Evolutionary conservation across 1,140 invertebrate species (phyloP).

Genomic region (Lanistes nyassanus): DNA sequence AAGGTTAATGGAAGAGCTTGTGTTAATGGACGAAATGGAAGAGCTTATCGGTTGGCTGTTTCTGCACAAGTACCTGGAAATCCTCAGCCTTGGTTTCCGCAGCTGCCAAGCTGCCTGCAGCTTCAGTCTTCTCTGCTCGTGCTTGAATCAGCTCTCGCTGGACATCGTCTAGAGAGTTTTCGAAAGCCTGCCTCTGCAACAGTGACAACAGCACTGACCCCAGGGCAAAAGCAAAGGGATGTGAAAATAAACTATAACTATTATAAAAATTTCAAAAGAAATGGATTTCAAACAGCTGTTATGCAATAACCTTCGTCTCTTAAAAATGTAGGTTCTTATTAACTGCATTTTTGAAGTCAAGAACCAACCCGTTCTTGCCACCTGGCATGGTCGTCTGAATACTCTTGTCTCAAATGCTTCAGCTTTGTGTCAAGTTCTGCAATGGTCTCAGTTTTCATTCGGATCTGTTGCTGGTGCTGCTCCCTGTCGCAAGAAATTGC

Average conservation of each 20-base stretch:
- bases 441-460: constrained; percentile 49
- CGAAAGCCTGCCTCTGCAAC: constrained; percentile 48
- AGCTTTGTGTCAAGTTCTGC: constrained; percentile 54
- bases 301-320: background rate
- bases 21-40: too few relatives aligned
- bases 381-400: constrained; percentile 40
- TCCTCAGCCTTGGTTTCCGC: constrained; percentile 43
- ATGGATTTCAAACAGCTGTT: background rate
- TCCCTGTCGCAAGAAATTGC: constrained; percentile 36
- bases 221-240: background rate
- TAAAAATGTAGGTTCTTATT: background rate
- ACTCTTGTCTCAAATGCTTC: constrained; percentile 48
- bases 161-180: constrained; percentile 46
- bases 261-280: background rate
- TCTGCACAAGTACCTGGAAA: constrained; percentile 36
- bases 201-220: background rate
- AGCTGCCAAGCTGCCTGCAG: constrained; percentile 33
- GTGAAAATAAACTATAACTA: background rate
- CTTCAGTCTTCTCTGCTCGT: constrained; percentile 49
- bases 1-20: too few relatives aligned
- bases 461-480: constrained; percentile 49
- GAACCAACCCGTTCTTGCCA: constrained; percentile 51
- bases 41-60: too few relatives aligned
- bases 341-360: background rate
- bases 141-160: constrained; percentile 49